A percentile compares a stretch with the other conserved stretches of the same genome.
Evolutionary conservation across 2,797 vertebrate genomes (phyloP).

Genomic region (Rhadinocentrus ornatus): DNA sequence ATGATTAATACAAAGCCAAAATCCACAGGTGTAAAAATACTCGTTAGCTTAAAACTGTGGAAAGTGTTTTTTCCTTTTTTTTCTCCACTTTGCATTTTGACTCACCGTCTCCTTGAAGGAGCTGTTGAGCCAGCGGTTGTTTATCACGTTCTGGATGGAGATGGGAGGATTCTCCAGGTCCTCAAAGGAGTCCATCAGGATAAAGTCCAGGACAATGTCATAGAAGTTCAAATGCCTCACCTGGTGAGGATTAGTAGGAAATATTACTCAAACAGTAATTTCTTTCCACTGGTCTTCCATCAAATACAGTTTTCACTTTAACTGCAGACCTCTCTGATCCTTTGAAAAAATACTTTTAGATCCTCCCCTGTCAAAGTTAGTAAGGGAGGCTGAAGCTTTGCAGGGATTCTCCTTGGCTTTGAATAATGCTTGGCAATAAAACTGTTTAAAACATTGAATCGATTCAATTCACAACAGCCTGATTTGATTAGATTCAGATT

Average conservation of each 20-base stretch:
- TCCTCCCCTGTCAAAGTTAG: too few species aligned
- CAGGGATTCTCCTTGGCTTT: too few species aligned
- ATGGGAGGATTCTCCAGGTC: slow-evolving; percentile 97
- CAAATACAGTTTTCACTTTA: too few species aligned
- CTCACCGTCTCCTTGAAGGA: slow-evolving; percentile 98
- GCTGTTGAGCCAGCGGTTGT: slow-evolving; percentile 96
- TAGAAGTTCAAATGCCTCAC: slow-evolving; percentile 97
- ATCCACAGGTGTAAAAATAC: not conserved
- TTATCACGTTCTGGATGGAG: slow-evolving; percentile 95
- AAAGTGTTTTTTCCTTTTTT: not conserved
- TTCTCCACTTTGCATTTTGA: slow-evolving; percentile 1
- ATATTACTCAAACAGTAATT: not conserved
- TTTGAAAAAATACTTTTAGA: too few species aligned
- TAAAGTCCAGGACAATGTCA: slow-evolving; percentile 96
- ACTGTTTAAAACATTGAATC: too few species aligned
- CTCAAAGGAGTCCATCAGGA: slow-evolving; percentile 98
- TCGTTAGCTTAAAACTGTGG: not conserved
- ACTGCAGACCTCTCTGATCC: too few species aligned
- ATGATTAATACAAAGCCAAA: not conserved
- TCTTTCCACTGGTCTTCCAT: not conserved
- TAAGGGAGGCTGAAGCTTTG: too few species aligned
- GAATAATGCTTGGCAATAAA: too few species aligned
- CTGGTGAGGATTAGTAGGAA: slow-evolving; percentile 64
- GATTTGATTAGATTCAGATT: too few species aligned
- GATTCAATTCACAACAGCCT: too few species aligned